phyloP scores from a whole-genome alignment of 2,113 vertebrate genomes.

The Odontophorus gujanensis region DNA sequence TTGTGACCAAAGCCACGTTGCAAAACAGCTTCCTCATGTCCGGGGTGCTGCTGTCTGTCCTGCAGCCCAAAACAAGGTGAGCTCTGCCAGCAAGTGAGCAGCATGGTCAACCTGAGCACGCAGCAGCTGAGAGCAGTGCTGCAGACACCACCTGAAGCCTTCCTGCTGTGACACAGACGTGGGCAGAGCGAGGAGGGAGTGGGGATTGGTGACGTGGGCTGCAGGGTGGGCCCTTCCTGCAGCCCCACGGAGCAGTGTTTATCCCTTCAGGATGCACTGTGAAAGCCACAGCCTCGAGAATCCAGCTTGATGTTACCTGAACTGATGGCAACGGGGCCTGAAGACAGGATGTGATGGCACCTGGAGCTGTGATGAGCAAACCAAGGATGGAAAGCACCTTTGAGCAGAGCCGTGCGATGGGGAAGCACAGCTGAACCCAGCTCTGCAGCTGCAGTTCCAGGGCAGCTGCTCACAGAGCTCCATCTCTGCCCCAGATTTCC shows the following conservation, averaged over 20 bases:
- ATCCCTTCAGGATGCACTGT: no score
- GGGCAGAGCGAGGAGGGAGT: no score
- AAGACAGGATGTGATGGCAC: background rate
- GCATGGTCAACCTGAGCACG: background rate
- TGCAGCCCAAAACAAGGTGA: background rate
- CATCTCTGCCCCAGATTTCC: background rate
- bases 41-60: fast-evolving
- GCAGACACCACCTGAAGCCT: no score
- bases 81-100: background rate
- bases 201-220: no score
- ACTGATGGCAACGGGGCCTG: no score
- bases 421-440: background rate
- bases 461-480: background rate
- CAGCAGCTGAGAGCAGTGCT: no score
- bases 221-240: no score
- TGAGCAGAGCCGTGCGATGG: background rate
- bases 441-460: background rate
- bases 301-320: no score
- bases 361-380: background rate
- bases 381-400: background rate
- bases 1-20: background rate
- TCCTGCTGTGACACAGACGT: no score
- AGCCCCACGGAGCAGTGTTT: no score
- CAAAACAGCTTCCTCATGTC: conserved; percentile 48
- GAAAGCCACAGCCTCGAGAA: no score